Base-by-base conservation (phyloP, 2,797 vertebrate species). In the Gymnocypris eckloni region DNA sequence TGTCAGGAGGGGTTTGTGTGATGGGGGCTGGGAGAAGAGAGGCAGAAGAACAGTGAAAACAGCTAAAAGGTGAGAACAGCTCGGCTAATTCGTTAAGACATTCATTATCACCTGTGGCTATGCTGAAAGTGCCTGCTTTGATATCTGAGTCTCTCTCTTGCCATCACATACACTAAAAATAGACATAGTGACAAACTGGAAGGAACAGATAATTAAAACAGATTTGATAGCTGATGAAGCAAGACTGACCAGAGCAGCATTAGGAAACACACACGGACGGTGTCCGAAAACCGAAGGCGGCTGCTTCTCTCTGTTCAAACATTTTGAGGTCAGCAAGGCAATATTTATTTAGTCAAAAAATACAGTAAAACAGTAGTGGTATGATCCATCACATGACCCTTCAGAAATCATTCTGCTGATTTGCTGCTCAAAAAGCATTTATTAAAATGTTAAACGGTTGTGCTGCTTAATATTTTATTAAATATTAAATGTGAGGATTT, bases 91-190 rank as follows among this genome's bases (percentile, higher is more conserved):
- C 48, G 72, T 79, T 54, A 88, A 87, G 82, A 88, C 86, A 83
- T 87, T 88, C 85, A 90, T 90, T 89, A 90, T 82, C 88, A 91
- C 89, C 88, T 90, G 82, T 81, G 59, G 69, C 79, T 83, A 83
- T 18, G 70, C 56, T 61, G 48, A 78, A 64, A 73, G 66, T 79
- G 75, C 16, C 28, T 41, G 66, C 83, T 85, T 73, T 79, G 69
- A 64, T 52, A 48, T 85, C 20, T 0, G 4, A 69, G 39, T 59
- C 39, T 43, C 83, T 59, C 48, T 78, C 66, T 56, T 69, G 52
- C 39, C 41, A 41, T 72, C 52, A 83, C 50, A 28, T 61, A 45
- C 71, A 41, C 11, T 71, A 70, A 59, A 85, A 85, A 79, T 85
- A 84, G 37, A 70, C 3, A 18, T 15, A 28, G 64, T 69, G 61